These are phyloP conservation scores for Ctenopoma kingsleyae DNA, from an alignment of 2,797 vertebrate genomes.

Conservation along the genomic window DNA sequence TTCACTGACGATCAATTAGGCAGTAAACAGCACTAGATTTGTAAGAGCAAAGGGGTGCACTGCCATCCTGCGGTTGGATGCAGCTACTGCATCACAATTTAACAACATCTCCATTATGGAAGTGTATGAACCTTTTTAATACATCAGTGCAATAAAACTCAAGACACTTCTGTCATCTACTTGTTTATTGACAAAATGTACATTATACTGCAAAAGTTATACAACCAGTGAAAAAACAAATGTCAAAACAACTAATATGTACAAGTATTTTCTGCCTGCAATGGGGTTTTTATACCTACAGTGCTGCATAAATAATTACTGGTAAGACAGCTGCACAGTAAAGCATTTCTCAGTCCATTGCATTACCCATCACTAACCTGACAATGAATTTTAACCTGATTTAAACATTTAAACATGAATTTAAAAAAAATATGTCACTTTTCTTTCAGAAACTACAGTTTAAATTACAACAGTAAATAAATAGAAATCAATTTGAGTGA, in stretches of 20 bases:
- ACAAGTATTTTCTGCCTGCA: conserved; percentile 61
- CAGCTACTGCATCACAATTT: not conserved
- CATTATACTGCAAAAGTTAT: conserved; percentile 62
- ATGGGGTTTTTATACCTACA: conserved; percentile 15
- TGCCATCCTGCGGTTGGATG: conserved; percentile 50
- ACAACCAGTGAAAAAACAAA: conserved; percentile 47
- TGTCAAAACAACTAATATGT: conserved; percentile 49
- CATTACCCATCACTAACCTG: conserved; percentile 3
- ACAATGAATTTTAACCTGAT: not conserved
- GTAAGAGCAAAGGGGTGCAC: conserved; percentile 15
- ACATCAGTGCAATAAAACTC: not conserved
- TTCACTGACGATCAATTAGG: too few relatives aligned
- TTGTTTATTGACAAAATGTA: conserved; percentile 78
- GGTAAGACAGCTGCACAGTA: conserved; percentile 1
- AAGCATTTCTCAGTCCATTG: conserved; percentile 5
- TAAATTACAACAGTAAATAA: conserved; percentile 64
- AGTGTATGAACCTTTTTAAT: not conserved
- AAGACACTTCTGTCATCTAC: not conserved
- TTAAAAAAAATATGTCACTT: not conserved
- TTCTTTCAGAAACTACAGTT: conserved; percentile 16
- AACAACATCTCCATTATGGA: not conserved
- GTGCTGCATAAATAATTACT: conserved; percentile 45
- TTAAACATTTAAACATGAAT: not conserved
- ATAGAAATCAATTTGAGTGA: conserved; percentile 26
- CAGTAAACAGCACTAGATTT: not conserved